phyloP scores from a whole-genome alignment of 2,113 vertebrate species.

The Xiphias gladius region DNA sequence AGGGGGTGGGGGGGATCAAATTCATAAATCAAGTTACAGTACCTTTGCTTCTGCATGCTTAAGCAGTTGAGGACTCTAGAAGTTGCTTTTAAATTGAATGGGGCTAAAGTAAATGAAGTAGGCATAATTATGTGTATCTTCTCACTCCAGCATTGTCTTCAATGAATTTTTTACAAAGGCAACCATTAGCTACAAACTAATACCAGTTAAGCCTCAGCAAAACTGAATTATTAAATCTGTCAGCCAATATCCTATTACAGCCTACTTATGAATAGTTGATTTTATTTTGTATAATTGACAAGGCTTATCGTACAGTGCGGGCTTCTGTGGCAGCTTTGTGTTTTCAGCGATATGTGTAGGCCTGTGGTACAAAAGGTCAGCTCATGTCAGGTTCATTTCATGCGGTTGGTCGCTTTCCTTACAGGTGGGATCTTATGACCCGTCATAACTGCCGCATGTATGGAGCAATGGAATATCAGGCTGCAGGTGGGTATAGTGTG shows the following conservation, averaged over 20 bases:
- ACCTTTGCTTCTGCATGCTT: slow-evolving; percentile 76
- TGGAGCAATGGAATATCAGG: slow-evolving; percentile 67
- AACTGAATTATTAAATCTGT: slow-evolving; percentile 97
- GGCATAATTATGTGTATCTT: slow-evolving; percentile 85
- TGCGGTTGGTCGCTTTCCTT: slow-evolving; percentile 66
- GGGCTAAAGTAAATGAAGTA: slow-evolving; percentile 82
- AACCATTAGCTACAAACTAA: slow-evolving; percentile 89
- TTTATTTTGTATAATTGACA: slow-evolving; percentile 97
- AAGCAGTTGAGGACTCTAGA: slow-evolving; percentile 71
- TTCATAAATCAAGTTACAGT: slow-evolving; percentile 88
- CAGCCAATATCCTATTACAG: slow-evolving; percentile 91
- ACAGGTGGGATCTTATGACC: slow-evolving; percentile 70
- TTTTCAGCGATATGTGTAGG: slow-evolving; percentile 78
- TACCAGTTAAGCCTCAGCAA: slow-evolving; percentile 88
- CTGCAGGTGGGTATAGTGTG: slow-evolving; percentile 33
- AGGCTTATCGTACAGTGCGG: slow-evolving; percentile 88
- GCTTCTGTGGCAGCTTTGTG: slow-evolving; percentile 85
- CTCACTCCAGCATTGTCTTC: slow-evolving; percentile 83
- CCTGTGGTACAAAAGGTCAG: slow-evolving; percentile 76
- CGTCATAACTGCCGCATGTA: slow-evolving; percentile 77
- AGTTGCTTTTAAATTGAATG: slow-evolving; percentile 70
- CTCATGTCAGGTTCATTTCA: slow-evolving; percentile 78
- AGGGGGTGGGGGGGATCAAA: slow-evolving; percentile 85
- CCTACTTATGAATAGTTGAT: slow-evolving; percentile 97
- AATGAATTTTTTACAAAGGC: slow-evolving; percentile 91